Evolutionary conservation across 2,888 invertebrate species (phyloP).

Genomic region (Acrocyrtus sp.): DNA sequence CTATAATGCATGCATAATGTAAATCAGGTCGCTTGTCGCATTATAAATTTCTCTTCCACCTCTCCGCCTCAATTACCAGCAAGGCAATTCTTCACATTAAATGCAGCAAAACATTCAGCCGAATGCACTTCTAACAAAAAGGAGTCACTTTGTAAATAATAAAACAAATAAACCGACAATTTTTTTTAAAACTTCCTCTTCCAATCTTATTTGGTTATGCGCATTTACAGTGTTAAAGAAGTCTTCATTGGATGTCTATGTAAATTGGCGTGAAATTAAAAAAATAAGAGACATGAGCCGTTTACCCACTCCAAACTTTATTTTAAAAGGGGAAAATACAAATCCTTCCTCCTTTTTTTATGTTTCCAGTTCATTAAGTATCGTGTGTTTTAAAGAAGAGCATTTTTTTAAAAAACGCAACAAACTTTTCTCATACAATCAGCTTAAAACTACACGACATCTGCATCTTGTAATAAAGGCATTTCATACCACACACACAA

Average conservation of each 20-base stretch:
- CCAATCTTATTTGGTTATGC: not conserved
- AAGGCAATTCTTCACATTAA: conserved; percentile 10
- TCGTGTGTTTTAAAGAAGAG: no score
- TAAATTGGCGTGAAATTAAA: conserved; percentile 49
- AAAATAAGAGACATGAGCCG: not conserved
- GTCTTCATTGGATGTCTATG: conserved; percentile 17
- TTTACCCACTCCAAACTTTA: no score
- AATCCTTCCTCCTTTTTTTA: conserved; percentile 24
- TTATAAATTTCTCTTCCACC: no score
- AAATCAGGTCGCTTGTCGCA: conserved; percentile 3
- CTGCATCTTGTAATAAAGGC: no score
- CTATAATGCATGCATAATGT: no score
- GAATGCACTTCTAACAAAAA: no score
- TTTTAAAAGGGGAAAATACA: no score
- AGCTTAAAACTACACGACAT: not conserved
- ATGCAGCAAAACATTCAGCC: conserved; percentile 7
- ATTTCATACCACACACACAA: conserved; percentile 22
- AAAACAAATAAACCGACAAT: conserved; percentile 5
- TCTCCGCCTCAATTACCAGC: conserved; percentile 2
- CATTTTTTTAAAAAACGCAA: conserved; percentile 9
- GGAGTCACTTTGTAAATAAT: no score
- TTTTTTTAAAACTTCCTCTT: not conserved
- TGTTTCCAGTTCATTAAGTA: conserved; percentile 35
- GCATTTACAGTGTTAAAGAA: no score
- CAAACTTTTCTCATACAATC: not conserved